Evolutionary conservation across 1,140 invertebrate species (phyloP).

Genomic region (Scaptomyza pallida): DNA sequence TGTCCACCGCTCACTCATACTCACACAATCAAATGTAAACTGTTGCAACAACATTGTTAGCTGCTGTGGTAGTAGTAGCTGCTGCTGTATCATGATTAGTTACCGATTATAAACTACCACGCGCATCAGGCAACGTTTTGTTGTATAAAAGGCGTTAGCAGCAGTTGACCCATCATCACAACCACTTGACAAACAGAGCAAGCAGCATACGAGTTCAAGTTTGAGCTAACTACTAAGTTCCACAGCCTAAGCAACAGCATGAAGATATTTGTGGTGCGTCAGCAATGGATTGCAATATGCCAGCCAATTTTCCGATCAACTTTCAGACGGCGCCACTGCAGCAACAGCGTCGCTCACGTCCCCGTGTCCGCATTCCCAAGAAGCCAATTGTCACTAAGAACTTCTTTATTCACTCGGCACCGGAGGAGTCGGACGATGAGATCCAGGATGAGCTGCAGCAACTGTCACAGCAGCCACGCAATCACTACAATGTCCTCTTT

Average conservation of each 20-base stretch:
- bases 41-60: slow-evolving; percentile 52
- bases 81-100: slow-evolving; percentile 64
- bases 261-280: slow-evolving; percentile 83
- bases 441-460: slow-evolving; percentile 75
- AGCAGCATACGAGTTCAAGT: slow-evolving; percentile 32
- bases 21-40: slow-evolving; percentile 56
- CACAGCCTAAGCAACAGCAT: slow-evolving; percentile 70
- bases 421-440: slow-evolving; percentile 81
- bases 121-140: background rate
- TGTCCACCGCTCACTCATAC: too few species aligned
- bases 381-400: slow-evolving; percentile 80
- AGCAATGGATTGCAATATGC: slow-evolving; percentile 45
- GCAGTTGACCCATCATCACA: slow-evolving; percentile 60
- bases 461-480: slow-evolving; percentile 74
- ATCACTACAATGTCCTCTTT: slow-evolving; percentile 90
- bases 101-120: slow-evolving; percentile 70
- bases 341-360: slow-evolving; percentile 67
- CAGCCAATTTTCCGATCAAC: slow-evolving; percentile 58
- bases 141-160: slow-evolving; percentile 60
- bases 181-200: slow-evolving; percentile 41
- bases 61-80: slow-evolving; percentile 28
- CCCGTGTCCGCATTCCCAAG: slow-evolving; percentile 65
- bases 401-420: slow-evolving; percentile 81
- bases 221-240: slow-evolving; percentile 63
- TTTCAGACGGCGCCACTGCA: slow-evolving; percentile 69